A percentile compares a stretch with the other conserved stretches of the same genome.
Evolutionary conservation across 2,888 invertebrate species (phyloP).

Genomic region (Macrosiphum euphorbiae): DNA sequence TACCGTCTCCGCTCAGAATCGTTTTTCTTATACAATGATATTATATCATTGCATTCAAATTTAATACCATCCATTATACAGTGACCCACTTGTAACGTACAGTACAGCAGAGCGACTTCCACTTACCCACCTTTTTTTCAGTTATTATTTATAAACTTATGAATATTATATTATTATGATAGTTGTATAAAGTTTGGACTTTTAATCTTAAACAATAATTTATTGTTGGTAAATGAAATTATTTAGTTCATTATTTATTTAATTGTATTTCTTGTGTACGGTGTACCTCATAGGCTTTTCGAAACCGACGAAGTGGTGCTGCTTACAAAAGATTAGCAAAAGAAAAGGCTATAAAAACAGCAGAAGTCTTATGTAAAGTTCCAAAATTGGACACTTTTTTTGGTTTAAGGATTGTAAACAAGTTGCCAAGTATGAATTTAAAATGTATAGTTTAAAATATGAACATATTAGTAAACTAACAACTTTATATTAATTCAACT

Average conservation of each 20-base stretch:
- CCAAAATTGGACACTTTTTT: neutral
- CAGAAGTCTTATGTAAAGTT: neutral
- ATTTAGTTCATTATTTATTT: constrained; percentile 4
- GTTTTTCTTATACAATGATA: too few relatives aligned
- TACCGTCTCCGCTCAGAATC: too few relatives aligned
- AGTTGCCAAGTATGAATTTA: constrained; percentile 3
- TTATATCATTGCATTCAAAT: too few relatives aligned
- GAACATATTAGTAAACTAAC: constrained; percentile 2
- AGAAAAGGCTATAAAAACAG: constrained; percentile 13
- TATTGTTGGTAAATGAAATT: neutral
- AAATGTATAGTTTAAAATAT: neutral
- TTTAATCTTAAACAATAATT: constrained; percentile 1
- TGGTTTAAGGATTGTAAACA: neutral
- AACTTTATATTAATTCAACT: neutral
- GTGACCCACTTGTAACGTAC: too few relatives aligned
- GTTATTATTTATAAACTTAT: constrained; percentile 4
- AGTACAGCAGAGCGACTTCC: too few relatives aligned
- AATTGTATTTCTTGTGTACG: constrained; percentile 7
- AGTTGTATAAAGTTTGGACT: constrained; percentile 7
- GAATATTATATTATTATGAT: constrained; percentile 12
- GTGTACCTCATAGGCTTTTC: neutral
- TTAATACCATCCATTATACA: too few relatives aligned
- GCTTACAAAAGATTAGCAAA: neutral
- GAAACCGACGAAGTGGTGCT: constrained; percentile 3
- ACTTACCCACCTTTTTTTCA: too few relatives aligned